Conservation (phyloP, 2,797 vertebrate genomes). For the Gymnoscopelus microlampas region DNA sequence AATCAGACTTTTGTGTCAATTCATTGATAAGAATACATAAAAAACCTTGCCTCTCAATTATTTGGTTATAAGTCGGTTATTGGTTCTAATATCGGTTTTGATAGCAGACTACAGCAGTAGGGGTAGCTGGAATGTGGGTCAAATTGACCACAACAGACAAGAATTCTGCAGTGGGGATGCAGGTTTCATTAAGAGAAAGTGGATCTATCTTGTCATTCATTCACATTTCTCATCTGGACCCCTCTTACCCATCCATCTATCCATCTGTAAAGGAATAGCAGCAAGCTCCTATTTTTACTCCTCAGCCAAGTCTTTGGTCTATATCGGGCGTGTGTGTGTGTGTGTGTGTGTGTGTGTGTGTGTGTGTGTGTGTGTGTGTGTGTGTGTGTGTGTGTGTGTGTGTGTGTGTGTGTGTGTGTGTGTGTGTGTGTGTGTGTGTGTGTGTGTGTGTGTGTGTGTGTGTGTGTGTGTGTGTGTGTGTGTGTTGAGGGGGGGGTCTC, state of each 20-base stretch:
- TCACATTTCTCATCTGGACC: slow-evolving; percentile 59
- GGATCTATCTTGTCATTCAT: slow-evolving; percentile 40
- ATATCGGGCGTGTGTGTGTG: slow-evolving; percentile 40
- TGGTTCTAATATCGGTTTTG: too few relatives aligned
- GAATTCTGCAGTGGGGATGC: slow-evolving; percentile 24
- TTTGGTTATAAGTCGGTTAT: too few relatives aligned
- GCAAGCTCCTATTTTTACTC: slow-evolving; percentile 65
- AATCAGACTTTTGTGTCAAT: too few relatives aligned
- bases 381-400: background rate
- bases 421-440: background rate
- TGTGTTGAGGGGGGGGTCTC: slow-evolving; percentile 24
- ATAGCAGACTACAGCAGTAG: slow-evolving; percentile 26
- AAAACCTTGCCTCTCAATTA: too few relatives aligned
- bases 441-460: slow-evolving; percentile 1
- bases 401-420: slow-evolving; percentile 4
- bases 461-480: slow-evolving; percentile 3
- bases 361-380: slow-evolving; percentile 22
- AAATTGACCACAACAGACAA: slow-evolving; percentile 38
- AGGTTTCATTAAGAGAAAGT: slow-evolving; percentile 53
- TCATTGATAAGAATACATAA: too few relatives aligned
- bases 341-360: background rate
- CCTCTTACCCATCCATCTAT: slow-evolving; percentile 8
- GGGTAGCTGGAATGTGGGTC: slow-evolving; percentile 67
- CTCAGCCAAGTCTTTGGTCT: slow-evolving; percentile 55
- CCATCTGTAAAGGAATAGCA: slow-evolving; percentile 33